Evolutionary conservation across 2,797 vertebrate species (phyloP).

Genomic region (Sebastolobus altivelis): DNA sequence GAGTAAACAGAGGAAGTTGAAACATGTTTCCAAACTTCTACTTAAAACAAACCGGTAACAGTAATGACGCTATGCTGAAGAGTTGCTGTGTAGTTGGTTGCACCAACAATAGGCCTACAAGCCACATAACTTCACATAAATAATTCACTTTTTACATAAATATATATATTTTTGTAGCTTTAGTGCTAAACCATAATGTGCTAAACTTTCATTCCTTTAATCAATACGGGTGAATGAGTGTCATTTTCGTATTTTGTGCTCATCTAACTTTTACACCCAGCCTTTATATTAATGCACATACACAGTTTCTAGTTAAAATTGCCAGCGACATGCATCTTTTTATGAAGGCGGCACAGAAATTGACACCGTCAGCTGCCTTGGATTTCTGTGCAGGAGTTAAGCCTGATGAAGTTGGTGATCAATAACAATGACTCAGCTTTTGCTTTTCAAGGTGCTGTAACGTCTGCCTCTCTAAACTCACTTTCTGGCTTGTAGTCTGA

Average conservation of each 20-base stretch:
- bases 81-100: too few species aligned
- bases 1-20: too few species aligned
- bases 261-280: neutral
- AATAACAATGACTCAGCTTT: constrained; percentile 41
- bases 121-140: neutral
- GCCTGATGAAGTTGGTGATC: constrained; percentile 28
- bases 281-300: neutral
- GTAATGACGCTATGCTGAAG: too few species aligned
- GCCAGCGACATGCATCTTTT: neutral
- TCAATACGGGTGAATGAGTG: neutral
- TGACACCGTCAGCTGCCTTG: neutral
- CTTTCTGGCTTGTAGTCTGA: constrained; percentile 10
- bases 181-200: neutral
- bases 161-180: neutral
- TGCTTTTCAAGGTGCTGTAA: constrained; percentile 19
- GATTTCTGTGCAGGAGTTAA: constrained; percentile 21
- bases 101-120: too few species aligned
- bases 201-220: neutral
- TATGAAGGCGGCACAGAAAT: constrained; percentile 17
- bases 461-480: constrained; percentile 30
- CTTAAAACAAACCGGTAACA: too few species aligned
- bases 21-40: too few species aligned
- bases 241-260: neutral
- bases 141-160: neutral
- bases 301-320: neutral